Evolutionary conservation across 2,797 vertebrate genomes (phyloP).

Genomic region (Anabacerthia variegaticeps): DNA sequence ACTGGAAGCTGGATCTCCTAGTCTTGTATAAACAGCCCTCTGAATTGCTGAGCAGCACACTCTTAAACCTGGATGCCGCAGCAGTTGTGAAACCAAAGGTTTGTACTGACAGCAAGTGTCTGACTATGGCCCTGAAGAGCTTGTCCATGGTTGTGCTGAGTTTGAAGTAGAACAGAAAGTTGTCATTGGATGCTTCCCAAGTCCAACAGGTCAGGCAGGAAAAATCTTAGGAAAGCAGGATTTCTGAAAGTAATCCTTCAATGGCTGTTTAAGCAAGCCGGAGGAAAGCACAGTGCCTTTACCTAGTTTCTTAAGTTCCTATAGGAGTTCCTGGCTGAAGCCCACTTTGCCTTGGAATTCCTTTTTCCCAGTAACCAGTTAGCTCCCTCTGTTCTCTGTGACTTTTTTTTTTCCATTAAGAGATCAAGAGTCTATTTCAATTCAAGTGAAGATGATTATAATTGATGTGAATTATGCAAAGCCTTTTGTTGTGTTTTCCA

Average conservation of each 20-base stretch:
- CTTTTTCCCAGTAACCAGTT: background rate
- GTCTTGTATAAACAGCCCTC: background rate
- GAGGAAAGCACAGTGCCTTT: background rate
- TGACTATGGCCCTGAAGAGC: background rate
- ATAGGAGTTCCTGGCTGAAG: background rate
- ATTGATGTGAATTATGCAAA: slow-evolving; percentile 51
- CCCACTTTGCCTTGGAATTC: background rate
- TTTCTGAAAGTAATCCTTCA: background rate
- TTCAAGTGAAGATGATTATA: slow-evolving; percentile 44
- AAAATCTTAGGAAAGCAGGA: background rate
- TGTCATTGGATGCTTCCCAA: background rate
- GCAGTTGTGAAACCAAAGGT: background rate
- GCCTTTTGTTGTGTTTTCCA: slow-evolving; percentile 4
- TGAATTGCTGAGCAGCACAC: background rate
- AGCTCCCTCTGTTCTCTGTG: background rate
- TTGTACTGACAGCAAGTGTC: background rate
- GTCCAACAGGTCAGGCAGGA: background rate
- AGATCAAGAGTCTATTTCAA: slow-evolving; percentile 9
- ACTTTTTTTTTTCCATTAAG: background rate
- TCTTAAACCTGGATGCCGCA: background rate
- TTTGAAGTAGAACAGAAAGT: background rate
- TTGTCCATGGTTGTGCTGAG: background rate
- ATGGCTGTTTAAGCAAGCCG: background rate
- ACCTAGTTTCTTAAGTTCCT: background rate
- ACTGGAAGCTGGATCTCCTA: background rate